phyloP scores from a whole-genome alignment of 2,113 vertebrate species.

The Halichoeres trimaculatus region DNA sequence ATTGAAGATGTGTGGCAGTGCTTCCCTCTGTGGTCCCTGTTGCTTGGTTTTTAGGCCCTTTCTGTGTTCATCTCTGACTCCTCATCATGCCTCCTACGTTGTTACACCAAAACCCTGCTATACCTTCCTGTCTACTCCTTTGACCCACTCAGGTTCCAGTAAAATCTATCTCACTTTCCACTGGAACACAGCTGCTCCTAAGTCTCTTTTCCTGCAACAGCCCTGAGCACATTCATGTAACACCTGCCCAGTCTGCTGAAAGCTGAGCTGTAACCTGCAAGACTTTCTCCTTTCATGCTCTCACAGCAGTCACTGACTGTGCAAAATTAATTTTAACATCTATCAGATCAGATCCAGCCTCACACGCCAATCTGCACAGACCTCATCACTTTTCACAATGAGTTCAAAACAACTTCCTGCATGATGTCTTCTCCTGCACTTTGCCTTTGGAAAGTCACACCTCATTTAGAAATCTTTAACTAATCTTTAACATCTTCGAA shows the following conservation, averaged over 20 bases:
- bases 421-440: background rate
- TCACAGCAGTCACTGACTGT: slow-evolving; percentile 20
- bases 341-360: slow-evolving; percentile 1
- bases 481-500: background rate
- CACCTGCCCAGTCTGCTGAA: slow-evolving; percentile 3
- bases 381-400: too few species aligned
- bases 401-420: background rate
- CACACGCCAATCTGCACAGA: background rate
- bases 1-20: background rate
- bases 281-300: slow-evolving; percentile 9
- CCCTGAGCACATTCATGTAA: slow-evolving; percentile 7
- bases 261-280: background rate
- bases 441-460: background rate
- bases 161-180: background rate
- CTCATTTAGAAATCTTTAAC: slow-evolving; percentile 4
- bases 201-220: background rate
- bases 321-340: slow-evolving; percentile 11
- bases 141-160: background rate
- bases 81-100: background rate
- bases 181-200: background rate
- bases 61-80: background rate
- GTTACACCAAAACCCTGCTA: background rate
- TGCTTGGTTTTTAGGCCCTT: background rate
- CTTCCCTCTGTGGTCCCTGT: background rate
- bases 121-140: background rate